Evolutionary conservation across 2,888 invertebrate genomes (phyloP), one percentile per base, ranked within the genome.

Genomic region (Nebria brevicollis): DNA sequence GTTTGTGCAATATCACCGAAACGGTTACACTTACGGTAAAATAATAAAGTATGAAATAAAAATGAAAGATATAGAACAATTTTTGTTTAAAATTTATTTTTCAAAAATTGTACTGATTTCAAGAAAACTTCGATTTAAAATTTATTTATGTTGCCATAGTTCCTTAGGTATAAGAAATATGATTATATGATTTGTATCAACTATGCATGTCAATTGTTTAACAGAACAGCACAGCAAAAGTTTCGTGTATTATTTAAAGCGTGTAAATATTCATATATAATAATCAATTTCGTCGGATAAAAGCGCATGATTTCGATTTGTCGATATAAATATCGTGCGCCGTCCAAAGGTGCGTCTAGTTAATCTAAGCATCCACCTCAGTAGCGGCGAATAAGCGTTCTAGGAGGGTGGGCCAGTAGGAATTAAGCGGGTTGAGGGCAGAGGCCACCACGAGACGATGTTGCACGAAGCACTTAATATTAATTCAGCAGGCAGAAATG

Each of bases 401-500:
- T 8, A 8, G 11, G 54, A 2, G 54, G 54, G 54, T 5, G 54
- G 54, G 54, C 34, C 34, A 34, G 34, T 34, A 34, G 54, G 13
- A 8, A 54, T 54, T 54, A 54, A 54, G 54, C 2, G 54, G 54
- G 54, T 54, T 54, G 54, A 13, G 54, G 54, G 7, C 8, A 11
- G 54, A 54, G 54, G 54, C 11, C 54, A 54, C 54, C 54, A 54
- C 54, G 54, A 54, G 54, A 54, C 54, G 54, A 54, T 54, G 54
- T 13, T 54, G 54, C 54, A 54, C 54, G 70, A 70, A 25, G 20
- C 70, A 70, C 70, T 70, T 70, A 70, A 70, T 70, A 70, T 70
- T 70, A n/a, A 70, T 70, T 70, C 70, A 70, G 54, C 54, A 6
- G 26, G 25, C 70, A 70, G 70, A 70, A 70, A 70, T 70, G 20